Percentiles rank a stretch among this genome's conserved stretches.
These are phyloP conservation scores for Anthopleura xanthogrammica DNA, from an alignment of 92 coral and sea anemone genomes.

Conservation along the genomic window DNA sequence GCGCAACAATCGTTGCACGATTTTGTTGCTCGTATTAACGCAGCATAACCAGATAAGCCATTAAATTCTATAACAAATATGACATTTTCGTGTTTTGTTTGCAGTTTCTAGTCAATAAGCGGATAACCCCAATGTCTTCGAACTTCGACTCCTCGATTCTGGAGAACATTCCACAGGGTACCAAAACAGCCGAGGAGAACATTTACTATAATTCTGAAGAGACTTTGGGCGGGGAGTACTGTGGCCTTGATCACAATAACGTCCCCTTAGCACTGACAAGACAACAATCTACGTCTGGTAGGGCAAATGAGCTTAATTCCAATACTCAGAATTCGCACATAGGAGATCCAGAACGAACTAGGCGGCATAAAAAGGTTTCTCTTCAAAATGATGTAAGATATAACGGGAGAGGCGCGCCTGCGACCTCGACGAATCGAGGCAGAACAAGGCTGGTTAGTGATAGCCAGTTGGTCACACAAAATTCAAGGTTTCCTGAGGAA, in stretches of 20 bases:
- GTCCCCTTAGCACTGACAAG: not conserved
- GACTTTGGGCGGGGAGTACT: not conserved
- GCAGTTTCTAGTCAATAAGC: conserved; percentile 2
- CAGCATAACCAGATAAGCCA: too few relatives aligned
- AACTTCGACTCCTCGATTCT: conserved; percentile 13
- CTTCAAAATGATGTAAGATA: not conserved
- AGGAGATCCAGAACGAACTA: not conserved
- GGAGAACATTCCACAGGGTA: not conserved
- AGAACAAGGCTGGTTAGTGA: not conserved
- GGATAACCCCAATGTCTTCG: not conserved
- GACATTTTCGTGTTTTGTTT: not conserved
- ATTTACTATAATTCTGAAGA: not conserved
- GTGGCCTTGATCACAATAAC: not conserved
- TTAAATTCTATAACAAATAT: too few relatives aligned
- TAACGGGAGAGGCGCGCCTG: not conserved
- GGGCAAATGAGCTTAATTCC: not conserved
- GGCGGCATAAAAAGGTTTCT: not conserved
- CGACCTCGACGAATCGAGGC: not conserved
- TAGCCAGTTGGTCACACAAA: not conserved
- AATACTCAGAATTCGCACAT: not conserved
- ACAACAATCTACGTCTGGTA: conserved; percentile 6
- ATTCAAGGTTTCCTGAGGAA: not conserved
- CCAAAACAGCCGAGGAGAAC: conserved; percentile 16
- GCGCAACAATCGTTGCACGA: too few relatives aligned
- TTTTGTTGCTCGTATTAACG: too few relatives aligned